A percentile compares a stretch with the other conserved stretches of the same genome.
Conservation (phyloP, 2,113 vertebrate genomes). For the Arizona elegans region DNA sequence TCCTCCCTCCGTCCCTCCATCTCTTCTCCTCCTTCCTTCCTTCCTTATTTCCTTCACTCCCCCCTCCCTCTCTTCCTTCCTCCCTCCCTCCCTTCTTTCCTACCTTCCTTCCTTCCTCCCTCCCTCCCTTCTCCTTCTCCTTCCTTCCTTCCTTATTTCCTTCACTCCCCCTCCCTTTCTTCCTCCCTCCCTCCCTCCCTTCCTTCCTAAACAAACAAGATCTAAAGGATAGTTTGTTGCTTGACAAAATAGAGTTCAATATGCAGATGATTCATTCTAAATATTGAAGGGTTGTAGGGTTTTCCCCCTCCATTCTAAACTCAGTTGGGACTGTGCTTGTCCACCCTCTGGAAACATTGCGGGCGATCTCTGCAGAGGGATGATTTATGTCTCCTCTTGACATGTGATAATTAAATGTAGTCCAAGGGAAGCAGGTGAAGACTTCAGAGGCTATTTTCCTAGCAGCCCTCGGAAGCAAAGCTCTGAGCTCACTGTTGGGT, state of each 20-base stretch:
- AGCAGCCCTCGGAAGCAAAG: not conserved
- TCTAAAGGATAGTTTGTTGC: not conserved
- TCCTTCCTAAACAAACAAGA: not conserved
- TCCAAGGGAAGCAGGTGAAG: slow-evolving; percentile 30
- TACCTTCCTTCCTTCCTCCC: too few relatives aligned
- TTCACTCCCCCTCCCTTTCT: not conserved
- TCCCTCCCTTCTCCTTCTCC: too few relatives aligned
- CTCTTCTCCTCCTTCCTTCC: too few relatives aligned
- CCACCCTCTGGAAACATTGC: not conserved
- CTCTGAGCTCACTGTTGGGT: not conserved
- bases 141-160: not conserved
- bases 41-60: too few relatives aligned
- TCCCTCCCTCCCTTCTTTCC: too few relatives aligned
- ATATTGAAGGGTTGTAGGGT: not conserved
- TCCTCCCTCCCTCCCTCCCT: too few relatives aligned
- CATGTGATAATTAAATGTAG: slow-evolving; percentile 47
- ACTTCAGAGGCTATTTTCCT: not conserved
- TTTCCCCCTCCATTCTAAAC: not conserved
- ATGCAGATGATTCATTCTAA: not conserved
- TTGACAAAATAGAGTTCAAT: not conserved
- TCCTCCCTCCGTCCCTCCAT: too few relatives aligned
- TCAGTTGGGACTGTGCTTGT: not conserved
- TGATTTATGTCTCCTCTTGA: not conserved
- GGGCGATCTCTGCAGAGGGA: not conserved
- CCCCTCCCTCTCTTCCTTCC: too few relatives aligned